A percentile compares a stretch with the other conserved stretches of the same genome.
Conservation (phyloP, 2,888 invertebrate species). For the Noctua janthe region DNA sequence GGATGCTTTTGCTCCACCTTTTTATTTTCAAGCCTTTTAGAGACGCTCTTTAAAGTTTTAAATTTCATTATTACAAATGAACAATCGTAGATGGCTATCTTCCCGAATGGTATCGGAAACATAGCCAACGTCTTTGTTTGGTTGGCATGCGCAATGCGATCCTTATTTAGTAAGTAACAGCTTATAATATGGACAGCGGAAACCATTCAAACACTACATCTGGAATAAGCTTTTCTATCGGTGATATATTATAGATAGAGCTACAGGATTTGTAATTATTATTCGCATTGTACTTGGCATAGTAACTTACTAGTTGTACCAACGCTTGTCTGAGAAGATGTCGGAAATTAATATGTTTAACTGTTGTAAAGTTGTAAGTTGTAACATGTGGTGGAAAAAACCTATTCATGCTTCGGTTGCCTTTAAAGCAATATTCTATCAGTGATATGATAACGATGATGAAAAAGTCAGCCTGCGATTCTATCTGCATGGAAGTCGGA, state of each 20-base stretch:
- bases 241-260: slow-evolving; percentile 8
- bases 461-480: neutral
- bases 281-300: slow-evolving; percentile 9
- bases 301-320: neutral
- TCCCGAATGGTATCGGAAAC: slow-evolving; percentile 34
- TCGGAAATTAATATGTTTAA: neutral
- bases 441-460: no score
- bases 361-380: neutral
- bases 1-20: neutral
- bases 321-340: neutral
- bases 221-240: slow-evolving; percentile 41
- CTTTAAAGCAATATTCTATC: neutral
- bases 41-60: neutral
- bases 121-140: slow-evolving; percentile 44
- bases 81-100: slow-evolving; percentile 9
- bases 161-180: slow-evolving; percentile 51
- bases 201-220: slow-evolving; percentile 52
- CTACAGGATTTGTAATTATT: slow-evolving; percentile 17
- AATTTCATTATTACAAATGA: slow-evolving; percentile 10
- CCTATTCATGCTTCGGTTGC: neutral
- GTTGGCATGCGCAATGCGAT: slow-evolving; percentile 51
- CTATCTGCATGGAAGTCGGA: neutral
- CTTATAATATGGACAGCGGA: slow-evolving; percentile 59
- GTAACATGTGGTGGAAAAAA: neutral
- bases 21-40: neutral